Percentiles rank a stretch among this genome's conserved stretches.
Conservation (phyloP, 2,113 vertebrate genomes). For the Myanophis thanlyinensis region DNA sequence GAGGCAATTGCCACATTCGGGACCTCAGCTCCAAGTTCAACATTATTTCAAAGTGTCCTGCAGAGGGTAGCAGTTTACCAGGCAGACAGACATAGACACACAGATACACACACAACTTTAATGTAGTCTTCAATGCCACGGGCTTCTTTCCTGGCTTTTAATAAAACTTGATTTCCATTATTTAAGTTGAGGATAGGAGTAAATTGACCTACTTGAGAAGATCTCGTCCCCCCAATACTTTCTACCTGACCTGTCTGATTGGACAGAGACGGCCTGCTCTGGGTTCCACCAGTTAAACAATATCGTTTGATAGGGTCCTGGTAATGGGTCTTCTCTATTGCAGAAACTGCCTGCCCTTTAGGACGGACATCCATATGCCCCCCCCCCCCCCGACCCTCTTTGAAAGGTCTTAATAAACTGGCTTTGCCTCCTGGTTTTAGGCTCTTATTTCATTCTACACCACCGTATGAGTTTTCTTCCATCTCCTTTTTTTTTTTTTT, state of each 20-base stretch:
- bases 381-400: not conserved
- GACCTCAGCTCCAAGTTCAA: not conserved
- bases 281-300: not conserved
- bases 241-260: not conserved
- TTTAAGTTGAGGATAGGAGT: not conserved
- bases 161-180: not conserved
- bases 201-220: not conserved
- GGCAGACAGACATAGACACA: not conserved
- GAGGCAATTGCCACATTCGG: not conserved
- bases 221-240: not conserved
- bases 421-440: not conserved
- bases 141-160: not conserved
- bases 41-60: not conserved
- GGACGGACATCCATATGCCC: not conserved
- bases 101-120: not conserved
- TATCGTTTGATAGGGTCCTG: not conserved
- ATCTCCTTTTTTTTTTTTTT: not conserved
- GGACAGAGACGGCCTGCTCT: not conserved
- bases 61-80: slow-evolving; percentile 5
- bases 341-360: not conserved
- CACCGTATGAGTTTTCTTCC: not conserved
- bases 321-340: not conserved
- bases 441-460: not conserved
- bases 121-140: not conserved
- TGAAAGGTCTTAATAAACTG: not conserved